Conservation (phyloP, 2,888 invertebrate species). For the Xestoiulus laeticollis region DNA sequence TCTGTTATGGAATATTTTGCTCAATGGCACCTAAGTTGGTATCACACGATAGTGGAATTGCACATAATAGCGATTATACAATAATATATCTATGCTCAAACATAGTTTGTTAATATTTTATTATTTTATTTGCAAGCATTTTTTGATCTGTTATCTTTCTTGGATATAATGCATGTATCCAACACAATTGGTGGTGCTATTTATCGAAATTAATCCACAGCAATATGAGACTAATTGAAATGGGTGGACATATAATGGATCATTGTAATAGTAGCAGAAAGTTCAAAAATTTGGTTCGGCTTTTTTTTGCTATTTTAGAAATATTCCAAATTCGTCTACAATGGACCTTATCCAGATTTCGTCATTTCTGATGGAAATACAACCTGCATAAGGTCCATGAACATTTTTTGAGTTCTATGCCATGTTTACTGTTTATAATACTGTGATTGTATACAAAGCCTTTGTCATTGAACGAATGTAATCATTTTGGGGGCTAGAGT, state of each 20-base stretch:
- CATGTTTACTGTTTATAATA: neutral
- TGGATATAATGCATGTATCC: neutral
- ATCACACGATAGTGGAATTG: neutral
- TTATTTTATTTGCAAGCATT: neutral
- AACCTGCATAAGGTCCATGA: neutral
- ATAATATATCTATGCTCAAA: slow-evolving; percentile 18
- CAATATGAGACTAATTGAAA: neutral
- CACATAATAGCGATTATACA: neutral
- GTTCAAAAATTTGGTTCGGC: neutral
- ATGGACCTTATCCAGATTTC: neutral
- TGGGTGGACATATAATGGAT: neutral
- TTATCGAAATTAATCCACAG: neutral
- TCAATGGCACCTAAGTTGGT: slow-evolving; percentile 16
- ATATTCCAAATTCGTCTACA: neutral
- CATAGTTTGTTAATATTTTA: slow-evolving; percentile 16
- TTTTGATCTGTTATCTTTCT: neutral
- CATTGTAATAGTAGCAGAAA: neutral
- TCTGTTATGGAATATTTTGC: neutral
- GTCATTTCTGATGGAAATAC: neutral
- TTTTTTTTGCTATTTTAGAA: neutral
- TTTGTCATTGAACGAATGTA: neutral
- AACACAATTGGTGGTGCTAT: neutral
- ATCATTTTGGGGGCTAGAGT: neutral
- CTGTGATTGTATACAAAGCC: neutral
- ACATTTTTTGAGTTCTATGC: neutral